These are phyloP conservation scores for Paragorgia papillata DNA, from an alignment of 92 coral and sea anemone species.

Conservation along the genomic window DNA sequence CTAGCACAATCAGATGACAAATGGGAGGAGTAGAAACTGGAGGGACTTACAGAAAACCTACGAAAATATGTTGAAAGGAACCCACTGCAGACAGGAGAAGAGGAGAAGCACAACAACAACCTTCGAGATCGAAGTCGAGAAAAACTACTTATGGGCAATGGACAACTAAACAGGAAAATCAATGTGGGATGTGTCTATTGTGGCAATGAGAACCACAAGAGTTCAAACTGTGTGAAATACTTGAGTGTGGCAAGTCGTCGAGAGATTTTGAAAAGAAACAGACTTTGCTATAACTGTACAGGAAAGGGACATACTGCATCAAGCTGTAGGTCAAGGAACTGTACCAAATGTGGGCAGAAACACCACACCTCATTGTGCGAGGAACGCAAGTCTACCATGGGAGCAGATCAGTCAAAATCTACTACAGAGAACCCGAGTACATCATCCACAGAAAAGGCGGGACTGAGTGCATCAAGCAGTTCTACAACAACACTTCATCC, in stretches of 20 bases:
- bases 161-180: background rate
- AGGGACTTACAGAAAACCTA: slow-evolving; percentile 54
- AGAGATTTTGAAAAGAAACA: slow-evolving; percentile 43
- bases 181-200: slow-evolving; percentile 59
- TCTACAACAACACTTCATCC: slow-evolving; percentile 42
- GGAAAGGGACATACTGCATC: slow-evolving; percentile 55
- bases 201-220: slow-evolving; percentile 8
- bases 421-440: slow-evolving; percentile 23
- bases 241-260: slow-evolving; percentile 44
- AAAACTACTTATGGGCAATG: too few relatives aligned
- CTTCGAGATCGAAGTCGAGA: too few relatives aligned
- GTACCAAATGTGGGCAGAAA: slow-evolving; percentile 53
- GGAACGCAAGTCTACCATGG: background rate
- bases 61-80: slow-evolving; percentile 54
- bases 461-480: slow-evolving; percentile 24
- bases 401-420: background rate
- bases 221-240: slow-evolving; percentile 46
- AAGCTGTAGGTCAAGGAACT: slow-evolving; percentile 56
- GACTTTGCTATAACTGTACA: slow-evolving; percentile 59
- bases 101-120: too few relatives aligned
- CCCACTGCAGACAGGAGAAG: too few relatives aligned
- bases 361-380: slow-evolving; percentile 64
- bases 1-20: slow-evolving; percentile 59
- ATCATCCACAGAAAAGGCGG: too few relatives aligned
- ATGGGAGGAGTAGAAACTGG: slow-evolving; percentile 58